A percentile compares a stretch with the other conserved stretches of the same genome.
phyloP scores from a whole-genome alignment of 2,888 invertebrate genomes.

The Agrypnus murinus region DNA sequence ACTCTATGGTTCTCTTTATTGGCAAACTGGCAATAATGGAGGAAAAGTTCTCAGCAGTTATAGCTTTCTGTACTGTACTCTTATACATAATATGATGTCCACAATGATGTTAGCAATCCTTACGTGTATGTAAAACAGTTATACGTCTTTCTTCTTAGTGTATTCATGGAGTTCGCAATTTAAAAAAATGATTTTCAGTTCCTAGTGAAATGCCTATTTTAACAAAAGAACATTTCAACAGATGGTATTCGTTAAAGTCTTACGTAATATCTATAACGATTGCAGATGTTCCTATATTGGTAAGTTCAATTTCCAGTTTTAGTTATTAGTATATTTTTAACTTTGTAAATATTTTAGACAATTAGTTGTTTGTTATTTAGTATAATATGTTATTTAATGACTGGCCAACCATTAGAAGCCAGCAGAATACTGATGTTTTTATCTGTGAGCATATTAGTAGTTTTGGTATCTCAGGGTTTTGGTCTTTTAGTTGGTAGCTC shows the following conservation, averaged over 20 bases:
- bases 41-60: slow-evolving; percentile 87
- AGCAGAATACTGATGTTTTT: slow-evolving; percentile 90
- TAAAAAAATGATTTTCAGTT: slow-evolving; percentile 74
- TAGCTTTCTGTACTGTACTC: slow-evolving; percentile 90
- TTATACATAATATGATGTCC: slow-evolving; percentile 95
- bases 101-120: slow-evolving; percentile 93
- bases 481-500: slow-evolving; percentile 94
- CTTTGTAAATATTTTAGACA: slow-evolving; percentile 70
- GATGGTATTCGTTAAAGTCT: slow-evolving; percentile 90
- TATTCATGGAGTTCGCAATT: no score
- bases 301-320: slow-evolving; percentile 70
- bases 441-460: slow-evolving; percentile 85
- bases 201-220: slow-evolving; percentile 88
- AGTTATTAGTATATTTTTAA: slow-evolving; percentile 35
- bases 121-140: slow-evolving; percentile 85
- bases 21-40: slow-evolving; percentile 83
- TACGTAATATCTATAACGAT: slow-evolving; percentile 85
- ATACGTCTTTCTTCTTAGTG: no score
- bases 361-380: slow-evolving; percentile 82
- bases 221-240: slow-evolving; percentile 89
- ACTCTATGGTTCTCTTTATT: slow-evolving; percentile 85
- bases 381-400: slow-evolving; percentile 89
- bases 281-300: slow-evolving; percentile 85
- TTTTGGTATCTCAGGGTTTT: slow-evolving; percentile 93
- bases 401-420: slow-evolving; percentile 88